Base-by-base conservation (phyloP, 2,113 vertebrate genomes). In the Trematocara marginatum region DNA sequence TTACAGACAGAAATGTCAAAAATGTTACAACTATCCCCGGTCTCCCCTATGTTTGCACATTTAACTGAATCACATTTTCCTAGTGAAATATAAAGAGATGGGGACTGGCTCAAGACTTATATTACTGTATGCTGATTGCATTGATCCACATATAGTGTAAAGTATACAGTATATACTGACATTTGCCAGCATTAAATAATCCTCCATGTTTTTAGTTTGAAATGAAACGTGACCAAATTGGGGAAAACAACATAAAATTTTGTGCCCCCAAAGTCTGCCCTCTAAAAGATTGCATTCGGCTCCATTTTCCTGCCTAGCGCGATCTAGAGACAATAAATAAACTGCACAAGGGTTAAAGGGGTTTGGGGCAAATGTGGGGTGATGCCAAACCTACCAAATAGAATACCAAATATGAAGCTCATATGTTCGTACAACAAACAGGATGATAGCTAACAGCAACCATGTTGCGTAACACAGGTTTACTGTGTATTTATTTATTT, bases 401-500 rank as follows among this genome's bases (percentile, higher is more conserved):
- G 42, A 76, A n/a, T n/a, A n/a, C 31, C 23, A 26, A 49, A 85
- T 13, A 59, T 57, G 18, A 61, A 49, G 54, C 2, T 38, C 13
- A 49, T 16, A 64, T 40, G 3, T 31, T 64, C 3, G 3, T 29
- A 26, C 9, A 61, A 38, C 6, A 20, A 15, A 57, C 4, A 13
- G 23, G 51, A 61, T 10, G 11, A 20, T 52, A 76, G 84, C 81
- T 52, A 42, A 61, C 45, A 31, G 4, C 20, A 7, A 18, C 5
- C 29, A 45, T 71, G 45, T 61, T 54, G 23, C 4, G 4, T 42
- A 4, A 52, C 34, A 5, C n/a, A 79, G 54, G 35, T 40, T 83
- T 15, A 18, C 15, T 81, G n/a, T 45, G 23, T 45, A 54, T 84
- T 56, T 56, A 81, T 45, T 69, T 45, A 54, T 84, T 56, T 56